Conservation (phyloP, 2,113 vertebrate species). For the Falcunculus frontatus region DNA sequence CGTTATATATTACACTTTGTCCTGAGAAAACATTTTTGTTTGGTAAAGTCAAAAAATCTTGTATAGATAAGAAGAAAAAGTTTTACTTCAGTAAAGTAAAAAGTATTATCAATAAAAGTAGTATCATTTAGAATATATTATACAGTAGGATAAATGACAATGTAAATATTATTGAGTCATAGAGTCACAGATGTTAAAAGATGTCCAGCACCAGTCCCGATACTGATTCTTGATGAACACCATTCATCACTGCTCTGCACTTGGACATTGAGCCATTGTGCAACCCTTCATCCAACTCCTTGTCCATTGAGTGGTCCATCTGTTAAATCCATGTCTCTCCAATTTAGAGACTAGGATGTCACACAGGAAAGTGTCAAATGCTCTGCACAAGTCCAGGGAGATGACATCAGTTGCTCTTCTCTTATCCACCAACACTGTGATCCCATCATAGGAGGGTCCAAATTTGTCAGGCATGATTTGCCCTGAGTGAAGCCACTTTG, state of each 20-base stretch:
- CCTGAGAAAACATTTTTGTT: background rate
- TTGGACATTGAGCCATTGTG: background rate
- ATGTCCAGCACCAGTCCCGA: background rate
- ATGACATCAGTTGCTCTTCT: background rate
- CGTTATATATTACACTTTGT: background rate
- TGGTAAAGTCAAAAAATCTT: background rate
- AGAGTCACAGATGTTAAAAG: background rate
- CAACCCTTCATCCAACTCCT: background rate
- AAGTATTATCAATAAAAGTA: too few species aligned
- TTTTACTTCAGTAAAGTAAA: background rate
- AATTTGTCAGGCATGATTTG: background rate
- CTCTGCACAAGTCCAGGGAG: background rate
- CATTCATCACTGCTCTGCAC: background rate
- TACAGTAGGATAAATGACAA: background rate
- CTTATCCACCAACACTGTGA: background rate
- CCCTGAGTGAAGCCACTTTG: background rate
- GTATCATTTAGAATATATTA: background rate
- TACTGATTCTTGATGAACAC: background rate
- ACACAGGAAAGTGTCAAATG: background rate
- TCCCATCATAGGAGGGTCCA: background rate
- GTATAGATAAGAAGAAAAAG: background rate
- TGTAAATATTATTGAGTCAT: background rate
- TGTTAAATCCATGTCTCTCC: background rate
- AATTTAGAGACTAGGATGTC: background rate
- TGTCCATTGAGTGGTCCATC: background rate